Evolutionary conservation across 2,797 vertebrate genomes (phyloP), one percentile per base, ranked within the genome.

Genomic region (Anguilla anguilla): DNA sequence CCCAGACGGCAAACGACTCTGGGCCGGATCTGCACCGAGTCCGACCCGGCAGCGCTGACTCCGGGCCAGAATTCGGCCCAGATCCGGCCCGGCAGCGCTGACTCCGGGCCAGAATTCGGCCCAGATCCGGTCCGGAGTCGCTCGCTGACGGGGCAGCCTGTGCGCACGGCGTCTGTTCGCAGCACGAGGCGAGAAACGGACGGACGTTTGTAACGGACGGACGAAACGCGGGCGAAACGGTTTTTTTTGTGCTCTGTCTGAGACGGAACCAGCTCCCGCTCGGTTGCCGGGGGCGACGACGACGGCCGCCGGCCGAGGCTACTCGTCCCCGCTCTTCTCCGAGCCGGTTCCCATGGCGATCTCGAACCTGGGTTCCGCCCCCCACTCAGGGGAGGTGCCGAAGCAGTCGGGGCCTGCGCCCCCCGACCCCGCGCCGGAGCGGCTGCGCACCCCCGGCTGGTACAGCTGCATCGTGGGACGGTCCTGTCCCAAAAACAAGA

Each of bases 401-500:
- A 92, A 85, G 92, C 95, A 96, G 90, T 97, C 97, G 0, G 94
- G 97, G 89, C 92, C 92, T 94, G 97, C 98, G 91, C 95, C 97
- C 49, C 95, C 92, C 7, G 95, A 96, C 89, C 95, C 97, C 94
- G 93, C 92, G 87, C 95, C 96, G 57, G 97, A 97, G 92, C 96
- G 96, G 92, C 96, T 97, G 92, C 96, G 96, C 74, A 96, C 95
- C 72, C 98, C 97, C 2, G 98, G 97, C 93, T 98, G 98, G 91
- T 98, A 98, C 22, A 98, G 93, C 95, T 99, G 98, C 98, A 99
- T 97, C 91, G 97, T 97, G 2, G 97, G 97, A 43, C 97, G 96
- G 93, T 99, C 98, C 98, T 99, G 94, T 90, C 88, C 89, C 72
- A 81, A 92, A 88, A 91, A 89, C 94, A 91, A 92, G 91, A 91